Base-by-base conservation (phyloP, 2,888 invertebrate species). In the Spatulosminthurus flaviceps region DNA sequence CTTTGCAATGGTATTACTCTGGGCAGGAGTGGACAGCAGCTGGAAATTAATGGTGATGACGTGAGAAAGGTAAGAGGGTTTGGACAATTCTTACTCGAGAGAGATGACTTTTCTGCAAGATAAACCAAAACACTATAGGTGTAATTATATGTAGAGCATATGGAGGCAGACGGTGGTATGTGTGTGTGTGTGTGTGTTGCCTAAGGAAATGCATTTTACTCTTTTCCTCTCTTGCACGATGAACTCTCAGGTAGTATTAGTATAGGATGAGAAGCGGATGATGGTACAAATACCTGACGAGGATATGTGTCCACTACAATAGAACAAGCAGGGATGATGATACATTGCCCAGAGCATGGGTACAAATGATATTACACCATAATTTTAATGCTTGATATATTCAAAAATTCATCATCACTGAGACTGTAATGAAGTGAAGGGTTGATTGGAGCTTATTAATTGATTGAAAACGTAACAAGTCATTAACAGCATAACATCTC, bases 401-500 rank as follows among this genome's bases (percentile, higher is more conserved):
- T n/a, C n/a, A n/a, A n/a, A 19, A 51, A 51, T 51, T 51, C 51
- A 51, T 51, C 51, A 51, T 16, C 51, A 51, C 16, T 19, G 51
- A 51, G 16, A 51, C 51, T 51, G 16, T 51, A 51, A 51, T 51
- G 51, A 51, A 51, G 51, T 51, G 51, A 51, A 51, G 51, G 51
- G 51, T 64, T 75, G 75, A 75, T 75, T 75, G 64, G 41, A 60
- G 61, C 66, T 61, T 61, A 77, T 77, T 77, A 77, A 77, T 77
- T 77, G 71, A 77, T 43, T 51, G 60, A 51, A 69, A 77, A 70
- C 70, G 77, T 71, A 71, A 29, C 61, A 77, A 41, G 70, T 77
- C 77, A 77, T 77, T 77, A 77, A 60, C 70, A 34, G 71, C 21
- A 19, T 61, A 41, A 77, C 71, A 77, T 77, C 71, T 77, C 77